A percentile compares a stretch with the other conserved stretches of the same genome.
phyloP scores from a whole-genome alignment of 2,888 invertebrate species.

The Hemaris fuciformis region DNA sequence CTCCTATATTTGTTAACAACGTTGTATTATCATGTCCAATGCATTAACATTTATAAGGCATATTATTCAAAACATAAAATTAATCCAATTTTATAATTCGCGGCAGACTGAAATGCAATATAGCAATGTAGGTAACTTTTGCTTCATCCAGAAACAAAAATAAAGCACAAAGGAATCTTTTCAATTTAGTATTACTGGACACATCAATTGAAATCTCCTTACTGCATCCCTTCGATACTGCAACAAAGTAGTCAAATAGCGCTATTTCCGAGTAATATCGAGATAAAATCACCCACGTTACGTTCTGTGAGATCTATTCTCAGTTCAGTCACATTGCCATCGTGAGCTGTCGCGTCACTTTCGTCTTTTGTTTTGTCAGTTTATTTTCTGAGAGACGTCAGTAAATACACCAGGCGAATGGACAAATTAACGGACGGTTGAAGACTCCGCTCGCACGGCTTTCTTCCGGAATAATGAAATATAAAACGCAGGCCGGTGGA shows the following conservation, averaged over 20 bases:
- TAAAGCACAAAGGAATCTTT: too few species aligned
- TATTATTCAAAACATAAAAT: too few species aligned
- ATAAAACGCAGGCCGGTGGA: neutral
- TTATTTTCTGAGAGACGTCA: neutral
- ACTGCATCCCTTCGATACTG: neutral
- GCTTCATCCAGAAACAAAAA: too few species aligned
- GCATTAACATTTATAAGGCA: too few species aligned
- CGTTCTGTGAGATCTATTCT: neutral
- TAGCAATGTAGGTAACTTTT: too few species aligned
- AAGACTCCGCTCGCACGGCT: neutral
- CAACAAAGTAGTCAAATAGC: neutral
- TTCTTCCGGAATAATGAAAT: neutral
- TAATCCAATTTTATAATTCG: too few species aligned
- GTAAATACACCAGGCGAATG: neutral
- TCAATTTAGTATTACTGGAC: neutral
- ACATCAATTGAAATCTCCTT: neutral
- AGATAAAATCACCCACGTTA: neutral
- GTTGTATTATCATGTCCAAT: too few species aligned
- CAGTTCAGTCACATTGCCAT: neutral
- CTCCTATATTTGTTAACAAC: too few species aligned
- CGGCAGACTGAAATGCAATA: too few species aligned
- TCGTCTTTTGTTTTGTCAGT: conserved; percentile 1
- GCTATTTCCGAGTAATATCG: neutral
- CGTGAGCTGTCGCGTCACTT: neutral
- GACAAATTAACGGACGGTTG: neutral